These are phyloP conservation scores for Erannis defoliaria DNA, from an alignment of 2,888 invertebrate genomes.

Conservation along the genomic window DNA sequence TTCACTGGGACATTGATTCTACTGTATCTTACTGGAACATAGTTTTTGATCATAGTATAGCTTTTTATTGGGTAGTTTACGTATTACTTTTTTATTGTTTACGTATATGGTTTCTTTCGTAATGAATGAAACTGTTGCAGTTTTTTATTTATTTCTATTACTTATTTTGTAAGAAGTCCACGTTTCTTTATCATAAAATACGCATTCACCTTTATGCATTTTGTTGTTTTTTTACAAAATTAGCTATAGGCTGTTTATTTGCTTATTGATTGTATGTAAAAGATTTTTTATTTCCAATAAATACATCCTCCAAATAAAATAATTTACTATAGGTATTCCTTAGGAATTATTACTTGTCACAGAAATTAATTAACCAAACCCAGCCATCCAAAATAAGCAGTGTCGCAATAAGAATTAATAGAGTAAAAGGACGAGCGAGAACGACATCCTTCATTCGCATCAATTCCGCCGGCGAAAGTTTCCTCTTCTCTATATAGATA, in stretches of 20 bases:
- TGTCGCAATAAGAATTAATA: slow-evolving; percentile 39
- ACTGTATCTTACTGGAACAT: neutral
- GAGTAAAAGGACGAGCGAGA: slow-evolving; percentile 36
- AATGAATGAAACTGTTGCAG: slow-evolving; percentile 1
- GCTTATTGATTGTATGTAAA: neutral
- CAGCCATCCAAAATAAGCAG: slow-evolving; percentile 34
- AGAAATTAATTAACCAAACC: slow-evolving; percentile 8
- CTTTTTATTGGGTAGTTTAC: neutral
- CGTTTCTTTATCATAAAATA: neutral
- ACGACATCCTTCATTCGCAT: slow-evolving; percentile 41
- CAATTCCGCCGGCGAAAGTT: slow-evolving; percentile 64
- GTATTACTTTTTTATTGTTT: slow-evolving; percentile 10
- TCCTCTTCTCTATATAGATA: slow-evolving; percentile 55
- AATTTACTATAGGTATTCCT: too few species aligned
- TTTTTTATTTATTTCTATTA: slow-evolving; percentile 3
- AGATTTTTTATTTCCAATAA: neutral
- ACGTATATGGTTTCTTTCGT: slow-evolving; percentile 3
- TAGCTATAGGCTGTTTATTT: neutral
- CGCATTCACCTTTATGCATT: neutral
- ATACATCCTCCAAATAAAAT: neutral
- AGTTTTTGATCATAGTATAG: neutral
- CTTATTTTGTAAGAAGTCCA: neutral
- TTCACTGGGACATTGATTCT: slow-evolving; percentile 8
- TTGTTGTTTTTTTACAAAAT: neutral
- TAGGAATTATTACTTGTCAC: neutral